Evolutionary conservation across 2,113 vertebrate genomes (phyloP).

Genomic region (mouse (Mus musculus)): DNA sequence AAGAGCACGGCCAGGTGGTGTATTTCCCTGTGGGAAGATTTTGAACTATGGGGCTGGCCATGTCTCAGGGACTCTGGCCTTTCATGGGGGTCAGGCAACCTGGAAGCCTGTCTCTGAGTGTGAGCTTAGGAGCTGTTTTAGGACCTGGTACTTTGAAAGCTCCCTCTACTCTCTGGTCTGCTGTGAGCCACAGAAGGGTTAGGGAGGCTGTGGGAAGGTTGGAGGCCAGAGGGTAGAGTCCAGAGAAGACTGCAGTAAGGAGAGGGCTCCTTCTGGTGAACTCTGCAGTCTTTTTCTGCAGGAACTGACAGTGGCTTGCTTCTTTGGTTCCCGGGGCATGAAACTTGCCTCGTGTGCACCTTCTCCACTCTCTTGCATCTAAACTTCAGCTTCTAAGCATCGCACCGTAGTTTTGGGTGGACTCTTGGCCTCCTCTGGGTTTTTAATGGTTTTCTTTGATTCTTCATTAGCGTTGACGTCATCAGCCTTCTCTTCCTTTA

Average conservation of each 20-base stretch:
- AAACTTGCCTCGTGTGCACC: slow-evolving; percentile 18
- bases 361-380: slow-evolving; percentile 47
- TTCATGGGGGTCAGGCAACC: background rate
- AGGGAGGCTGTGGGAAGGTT: slow-evolving; percentile 31
- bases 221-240: slow-evolving; percentile 59
- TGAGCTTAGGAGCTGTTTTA: background rate
- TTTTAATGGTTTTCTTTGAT: slow-evolving; percentile 82
- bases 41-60: background rate
- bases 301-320: slow-evolving; percentile 41
- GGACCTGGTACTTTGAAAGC: slow-evolving; percentile 3
- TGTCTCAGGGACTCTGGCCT: background rate
- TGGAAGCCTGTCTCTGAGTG: background rate
- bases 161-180: slow-evolving; percentile 35
- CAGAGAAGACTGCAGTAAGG: slow-evolving; percentile 9
- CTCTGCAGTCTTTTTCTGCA: slow-evolving; percentile 36
- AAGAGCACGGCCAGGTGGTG: background rate
- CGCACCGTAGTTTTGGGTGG: slow-evolving; percentile 80
- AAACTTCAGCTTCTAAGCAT: slow-evolving; percentile 90
- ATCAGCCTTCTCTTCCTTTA: slow-evolving; percentile 84
- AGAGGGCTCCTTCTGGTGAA: slow-evolving; percentile 33
- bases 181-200: slow-evolving; percentile 16
- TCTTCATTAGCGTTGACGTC: slow-evolving; percentile 82
- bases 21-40: slow-evolving; percentile 19
- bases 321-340: slow-evolving; percentile 42
- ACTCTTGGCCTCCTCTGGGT: slow-evolving; percentile 80